phyloP scores from a whole-genome alignment of 2,113 vertebrate genomes.

The Tyto alba region DNA sequence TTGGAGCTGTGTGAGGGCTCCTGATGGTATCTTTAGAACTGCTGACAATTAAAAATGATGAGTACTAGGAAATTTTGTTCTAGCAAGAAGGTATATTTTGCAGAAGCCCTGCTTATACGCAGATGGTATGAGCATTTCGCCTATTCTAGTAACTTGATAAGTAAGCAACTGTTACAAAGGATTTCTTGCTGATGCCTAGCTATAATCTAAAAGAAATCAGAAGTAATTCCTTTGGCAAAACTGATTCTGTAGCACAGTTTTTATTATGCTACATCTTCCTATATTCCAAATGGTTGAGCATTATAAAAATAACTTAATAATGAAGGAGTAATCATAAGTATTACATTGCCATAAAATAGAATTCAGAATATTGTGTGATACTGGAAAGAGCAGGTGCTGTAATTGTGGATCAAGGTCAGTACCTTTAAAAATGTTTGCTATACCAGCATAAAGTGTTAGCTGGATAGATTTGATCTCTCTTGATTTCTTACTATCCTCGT shows the following conservation, averaged over 20 bases:
- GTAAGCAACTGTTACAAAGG: conserved; percentile 42
- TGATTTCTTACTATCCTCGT: neutral
- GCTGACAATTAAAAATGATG: conserved; percentile 58
- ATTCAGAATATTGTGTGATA: neutral
- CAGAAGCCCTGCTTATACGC: conserved; percentile 27
- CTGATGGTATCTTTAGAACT: conserved; percentile 45
- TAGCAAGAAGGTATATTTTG: conserved; percentile 3
- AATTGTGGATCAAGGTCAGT: neutral
- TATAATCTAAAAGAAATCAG: neutral
- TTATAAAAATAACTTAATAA: neutral
- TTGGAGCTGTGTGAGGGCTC: neutral
- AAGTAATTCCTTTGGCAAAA: conserved; percentile 2
- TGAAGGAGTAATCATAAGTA: neutral
- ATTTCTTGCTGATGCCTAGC: conserved; percentile 50
- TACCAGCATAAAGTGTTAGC: neutral
- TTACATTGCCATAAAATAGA: neutral
- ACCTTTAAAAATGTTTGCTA: neutral
- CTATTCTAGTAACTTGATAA: conserved; percentile 40
- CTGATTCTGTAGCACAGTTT: neutral
- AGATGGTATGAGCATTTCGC: conserved; percentile 19
- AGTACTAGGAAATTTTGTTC: conserved; percentile 43
- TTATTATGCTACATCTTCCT: neutral
- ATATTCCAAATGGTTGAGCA: neutral
- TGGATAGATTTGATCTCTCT: neutral
- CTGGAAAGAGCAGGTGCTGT: neutral